Conservation (phyloP, 2,888 invertebrate species). For the Yponomeuta plumbellus region DNA sequence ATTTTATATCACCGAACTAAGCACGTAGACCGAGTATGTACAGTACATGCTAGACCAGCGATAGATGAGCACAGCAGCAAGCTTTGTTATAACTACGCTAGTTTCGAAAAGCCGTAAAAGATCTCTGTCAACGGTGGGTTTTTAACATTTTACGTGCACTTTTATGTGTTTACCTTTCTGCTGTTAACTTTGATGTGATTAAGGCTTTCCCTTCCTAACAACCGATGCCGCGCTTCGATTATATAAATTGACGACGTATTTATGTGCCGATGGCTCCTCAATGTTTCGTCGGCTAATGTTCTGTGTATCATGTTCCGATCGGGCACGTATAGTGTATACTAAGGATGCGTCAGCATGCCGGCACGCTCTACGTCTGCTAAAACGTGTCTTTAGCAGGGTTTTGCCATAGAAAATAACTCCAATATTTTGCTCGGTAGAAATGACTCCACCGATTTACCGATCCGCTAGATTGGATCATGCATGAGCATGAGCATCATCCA, state of each 20-base stretch:
- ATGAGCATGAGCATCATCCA: too few relatives aligned
- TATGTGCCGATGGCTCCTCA: slow-evolving; percentile 15
- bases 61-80: background rate
- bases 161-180: slow-evolving; percentile 20
- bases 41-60: too few relatives aligned
- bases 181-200: slow-evolving; percentile 17
- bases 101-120: slow-evolving; percentile 16
- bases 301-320: slow-evolving; percentile 1
- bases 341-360: background rate
- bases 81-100: background rate
- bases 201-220: slow-evolving; percentile 8
- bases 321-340: background rate
- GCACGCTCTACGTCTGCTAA: background rate
- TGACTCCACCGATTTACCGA: too few relatives aligned
- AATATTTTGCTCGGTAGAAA: slow-evolving; percentile 13
- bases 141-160: slow-evolving; percentile 15
- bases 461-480: too few relatives aligned
- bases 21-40: too few relatives aligned
- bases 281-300: slow-evolving; percentile 17
- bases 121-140: slow-evolving; percentile 14
- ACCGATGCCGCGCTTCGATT: background rate
- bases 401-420: background rate
- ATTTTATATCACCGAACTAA: too few relatives aligned
- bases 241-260: slow-evolving; percentile 19
- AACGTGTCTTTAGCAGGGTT: background rate